Base-by-base conservation (phyloP, 2,888 invertebrate genomes). In the Lasioglossum malachurum region DNA sequence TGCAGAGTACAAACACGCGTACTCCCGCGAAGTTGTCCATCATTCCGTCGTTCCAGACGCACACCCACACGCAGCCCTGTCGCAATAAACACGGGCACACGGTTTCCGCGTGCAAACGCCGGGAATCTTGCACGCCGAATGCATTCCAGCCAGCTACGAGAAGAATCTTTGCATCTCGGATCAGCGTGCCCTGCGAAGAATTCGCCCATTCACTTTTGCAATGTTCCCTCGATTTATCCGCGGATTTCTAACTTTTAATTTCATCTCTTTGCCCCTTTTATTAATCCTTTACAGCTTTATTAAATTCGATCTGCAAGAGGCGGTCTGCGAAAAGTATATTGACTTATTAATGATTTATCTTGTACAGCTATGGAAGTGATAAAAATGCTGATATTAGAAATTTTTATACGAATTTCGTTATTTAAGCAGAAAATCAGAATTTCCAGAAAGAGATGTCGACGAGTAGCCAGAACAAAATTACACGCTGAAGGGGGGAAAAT, bases 11-110 rank as follows among this genome's bases (percentile, higher is more conserved):
- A 57, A 89, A 87, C 84, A 78, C 75, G 84, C 71, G 82, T 89
- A 75, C 60, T 73, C 79, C 38, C 69, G 49, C 81, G 41, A 82
- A 89, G 84, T 87, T 82, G 84, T 72, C 82, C 83, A 89, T 89
- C 83, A 73, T 82, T 73, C 80, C 80, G 75, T 35, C 83, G 69
- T 64, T 71, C 73, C 80, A 53, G 76, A 64, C 72, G 60, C 83
- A 75, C 53, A 60, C 46, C 4, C 49, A 4, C 49, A 27, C 12
- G 27, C 12, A 53, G n/a, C 46, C 69, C 41, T 75, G 78, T 80
- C 64, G 77, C 84, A 69, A 83, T 77, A 74, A 77, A 83, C 76
- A 44, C 23, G 83, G 67, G 49, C 49, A 44, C 53, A 38, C 75
- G 71, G 44, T 57, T 71, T 46, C 46, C 53, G 79, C 38, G 78